Percentiles rank a stretch among this genome's conserved stretches.
Conservation (phyloP, 2,888 invertebrate genomes). For the Drosophila seclusa region DNA sequence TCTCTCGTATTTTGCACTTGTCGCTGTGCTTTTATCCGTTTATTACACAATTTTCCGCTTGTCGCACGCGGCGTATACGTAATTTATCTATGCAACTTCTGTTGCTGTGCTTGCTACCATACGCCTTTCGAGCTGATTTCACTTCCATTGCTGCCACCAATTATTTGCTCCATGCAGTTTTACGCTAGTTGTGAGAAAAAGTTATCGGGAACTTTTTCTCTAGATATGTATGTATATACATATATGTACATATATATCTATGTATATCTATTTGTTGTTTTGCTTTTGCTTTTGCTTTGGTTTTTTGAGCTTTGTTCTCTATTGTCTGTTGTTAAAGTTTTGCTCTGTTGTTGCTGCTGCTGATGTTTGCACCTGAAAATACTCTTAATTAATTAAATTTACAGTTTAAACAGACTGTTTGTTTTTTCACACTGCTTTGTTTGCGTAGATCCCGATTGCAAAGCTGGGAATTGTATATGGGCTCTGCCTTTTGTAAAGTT, state of each 20-base stretch:
- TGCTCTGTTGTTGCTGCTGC: conserved; percentile 18
- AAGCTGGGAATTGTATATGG: conserved; percentile 32
- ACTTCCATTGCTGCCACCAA: conserved; percentile 54
- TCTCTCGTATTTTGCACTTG: background rate
- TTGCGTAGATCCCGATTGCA: conserved; percentile 8
- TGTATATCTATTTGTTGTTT: conserved; percentile 5
- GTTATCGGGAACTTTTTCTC: conserved; percentile 39
- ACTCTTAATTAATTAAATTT: conserved; percentile 63
- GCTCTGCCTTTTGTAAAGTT: conserved; percentile 20
- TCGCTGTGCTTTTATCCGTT: conserved; percentile 12
- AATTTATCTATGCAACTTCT: conserved; percentile 43
- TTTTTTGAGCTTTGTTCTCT: conserved; percentile 20
- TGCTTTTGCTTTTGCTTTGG: conserved; percentile 16
- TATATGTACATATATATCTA: background rate
- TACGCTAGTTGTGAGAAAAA: conserved; percentile 50
- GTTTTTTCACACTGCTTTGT: conserved; percentile 36
- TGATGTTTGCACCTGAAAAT: conserved; percentile 48
- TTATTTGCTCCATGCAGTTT: conserved; percentile 43
- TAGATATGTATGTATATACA: conserved; percentile 3
- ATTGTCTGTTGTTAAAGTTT: conserved; percentile 56
- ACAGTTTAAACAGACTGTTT: conserved; percentile 31
- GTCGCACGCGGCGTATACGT: conserved; percentile 60
- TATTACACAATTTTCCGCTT: conserved; percentile 36
- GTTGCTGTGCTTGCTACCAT: conserved; percentile 10
- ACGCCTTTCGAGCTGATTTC: conserved; percentile 51